These are phyloP conservation scores for Pegoplata infirma DNA, from an alignment of 2,888 invertebrate species.

Conservation along the genomic window DNA sequence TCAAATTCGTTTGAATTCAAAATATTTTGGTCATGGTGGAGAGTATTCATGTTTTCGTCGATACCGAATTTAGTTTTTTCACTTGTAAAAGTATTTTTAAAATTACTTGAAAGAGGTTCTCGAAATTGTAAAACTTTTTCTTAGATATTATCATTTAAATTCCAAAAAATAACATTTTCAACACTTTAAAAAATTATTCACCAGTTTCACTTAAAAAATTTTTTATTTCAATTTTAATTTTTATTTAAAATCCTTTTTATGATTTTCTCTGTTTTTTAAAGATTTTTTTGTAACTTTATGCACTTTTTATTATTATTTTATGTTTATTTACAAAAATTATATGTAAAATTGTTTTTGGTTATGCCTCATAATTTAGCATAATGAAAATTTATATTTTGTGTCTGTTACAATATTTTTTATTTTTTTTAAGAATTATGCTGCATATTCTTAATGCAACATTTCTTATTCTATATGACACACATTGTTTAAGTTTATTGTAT, in stretches of 20 bases:
- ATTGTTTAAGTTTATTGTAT: background rate
- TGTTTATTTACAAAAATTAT: background rate
- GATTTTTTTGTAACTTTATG: slow-evolving; percentile 24
- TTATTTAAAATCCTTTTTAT: background rate
- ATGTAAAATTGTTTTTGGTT: background rate
- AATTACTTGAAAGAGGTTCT: no score
- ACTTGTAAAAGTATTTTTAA: no score
- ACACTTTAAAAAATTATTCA: no score
- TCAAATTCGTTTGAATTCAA: no score
- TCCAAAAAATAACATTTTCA: no score
- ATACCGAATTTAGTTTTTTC: no score
- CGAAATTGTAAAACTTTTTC: no score
- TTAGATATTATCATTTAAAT: no score
- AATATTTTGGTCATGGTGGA: no score
- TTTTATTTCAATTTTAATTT: background rate
- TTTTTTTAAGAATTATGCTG: background rate
- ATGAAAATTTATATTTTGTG: slow-evolving; percentile 19
- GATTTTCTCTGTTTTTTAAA: no score
- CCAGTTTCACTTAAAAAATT: background rate
- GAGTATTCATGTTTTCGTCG: no score
- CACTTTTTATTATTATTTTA: slow-evolving; percentile 2
- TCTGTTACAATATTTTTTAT: background rate
- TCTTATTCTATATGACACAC: background rate
- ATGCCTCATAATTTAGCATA: slow-evolving; percentile 30
- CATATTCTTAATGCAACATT: background rate